Evolutionary conservation across 2,888 invertebrate species (phyloP).

Genomic region (Fragum sueziense): DNA sequence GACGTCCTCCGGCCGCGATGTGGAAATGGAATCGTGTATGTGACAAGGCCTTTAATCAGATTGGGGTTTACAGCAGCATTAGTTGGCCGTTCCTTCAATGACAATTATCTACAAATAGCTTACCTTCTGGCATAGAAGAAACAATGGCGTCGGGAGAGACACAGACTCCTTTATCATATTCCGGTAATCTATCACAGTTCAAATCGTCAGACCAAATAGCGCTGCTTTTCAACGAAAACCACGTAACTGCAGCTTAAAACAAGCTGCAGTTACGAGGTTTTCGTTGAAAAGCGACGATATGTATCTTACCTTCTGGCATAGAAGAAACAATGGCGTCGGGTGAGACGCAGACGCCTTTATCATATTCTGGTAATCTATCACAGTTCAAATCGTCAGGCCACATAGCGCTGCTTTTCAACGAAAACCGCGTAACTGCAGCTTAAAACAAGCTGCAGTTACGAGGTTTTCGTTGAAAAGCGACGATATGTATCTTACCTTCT

Average conservation of each 20-base stretch:
- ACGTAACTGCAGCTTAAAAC: too few species aligned
- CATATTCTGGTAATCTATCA: slow-evolving; percentile 73
- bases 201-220: slow-evolving; percentile 74
- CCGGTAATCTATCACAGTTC: slow-evolving; percentile 73
- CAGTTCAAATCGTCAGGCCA: slow-evolving; percentile 78
- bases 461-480: too few species aligned
- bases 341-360: slow-evolving; percentile 76
- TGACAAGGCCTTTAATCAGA: too few species aligned
- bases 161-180: slow-evolving; percentile 77
- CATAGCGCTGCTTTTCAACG: too few species aligned
- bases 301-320: slow-evolving; percentile 61
- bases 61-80: too few species aligned
- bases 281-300: too few species aligned
- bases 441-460: too few species aligned
- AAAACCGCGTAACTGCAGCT: too few species aligned
- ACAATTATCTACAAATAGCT: neutral
- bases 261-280: too few species aligned
- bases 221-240: too few species aligned
- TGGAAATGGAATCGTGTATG: too few species aligned
- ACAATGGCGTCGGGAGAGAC: slow-evolving; percentile 77
- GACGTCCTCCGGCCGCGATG: too few species aligned
- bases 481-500: slow-evolving; percentile 59
- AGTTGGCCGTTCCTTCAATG: neutral
- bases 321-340: slow-evolving; percentile 76
- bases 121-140: slow-evolving; percentile 66